phyloP scores from a whole-genome alignment of 2,888 invertebrate genomes.

The Chalcosyrphus nemorum region DNA sequence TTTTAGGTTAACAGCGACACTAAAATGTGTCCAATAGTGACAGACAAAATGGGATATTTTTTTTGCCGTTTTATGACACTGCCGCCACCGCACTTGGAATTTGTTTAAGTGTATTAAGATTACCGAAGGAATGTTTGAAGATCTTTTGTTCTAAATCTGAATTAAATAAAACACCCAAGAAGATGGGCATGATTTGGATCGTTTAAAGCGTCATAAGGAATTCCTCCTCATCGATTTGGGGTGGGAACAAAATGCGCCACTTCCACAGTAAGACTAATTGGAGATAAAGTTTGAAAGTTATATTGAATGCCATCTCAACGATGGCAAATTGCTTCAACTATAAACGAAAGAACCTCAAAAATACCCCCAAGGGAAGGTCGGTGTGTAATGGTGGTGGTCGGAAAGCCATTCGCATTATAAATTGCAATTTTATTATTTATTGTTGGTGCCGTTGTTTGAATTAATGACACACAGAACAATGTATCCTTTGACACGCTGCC shows the following conservation, averaged over 20 bases:
- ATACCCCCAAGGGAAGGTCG: neutral
- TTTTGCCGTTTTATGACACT: neutral
- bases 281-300: too few relatives aligned
- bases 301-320: too few relatives aligned
- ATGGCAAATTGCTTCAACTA: neutral
- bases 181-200: neutral
- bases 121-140: neutral
- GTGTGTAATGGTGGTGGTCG: neutral
- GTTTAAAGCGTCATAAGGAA: too few relatives aligned
- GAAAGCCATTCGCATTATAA: constrained; percentile 20
- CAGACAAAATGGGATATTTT: neutral
- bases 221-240: too few relatives aligned
- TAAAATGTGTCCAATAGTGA: constrained; percentile 4
- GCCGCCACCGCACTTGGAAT: neutral
- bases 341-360: neutral
- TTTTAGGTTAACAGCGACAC: neutral
- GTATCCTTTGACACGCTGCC: constrained; percentile 2
- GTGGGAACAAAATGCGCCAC: too few relatives aligned
- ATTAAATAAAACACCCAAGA: neutral
- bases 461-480: constrained; percentile 38
- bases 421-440: constrained; percentile 54
- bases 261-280: too few relatives aligned
- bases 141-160: neutral
- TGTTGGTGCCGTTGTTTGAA: constrained; percentile 25
- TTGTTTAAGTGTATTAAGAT: neutral